Evolutionary conservation across 2,888 invertebrate species (phyloP).

Genomic region (Lithosia quadra): DNA sequence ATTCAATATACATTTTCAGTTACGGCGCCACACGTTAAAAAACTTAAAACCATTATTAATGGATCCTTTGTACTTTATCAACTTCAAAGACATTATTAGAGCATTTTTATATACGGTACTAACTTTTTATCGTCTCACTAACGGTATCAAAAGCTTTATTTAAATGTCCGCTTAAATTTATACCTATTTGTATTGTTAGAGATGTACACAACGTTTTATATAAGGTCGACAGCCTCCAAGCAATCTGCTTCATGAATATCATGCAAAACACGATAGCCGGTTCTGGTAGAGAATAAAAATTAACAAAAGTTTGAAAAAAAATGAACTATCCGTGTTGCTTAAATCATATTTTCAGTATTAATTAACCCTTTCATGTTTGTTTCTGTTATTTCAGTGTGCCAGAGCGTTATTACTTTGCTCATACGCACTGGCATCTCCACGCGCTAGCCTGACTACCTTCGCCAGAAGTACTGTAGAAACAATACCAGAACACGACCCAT

Average conservation of each 20-base stretch:
- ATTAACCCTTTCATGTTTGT: neutral
- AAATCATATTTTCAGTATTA: conserved; percentile 3
- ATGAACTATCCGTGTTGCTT: neutral
- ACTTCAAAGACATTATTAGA: conserved; percentile 54
- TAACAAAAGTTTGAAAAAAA: conserved; percentile 31
- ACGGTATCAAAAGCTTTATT: conserved; percentile 65
- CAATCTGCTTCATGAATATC: conserved; percentile 71
- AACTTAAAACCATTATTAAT: conserved; percentile 59
- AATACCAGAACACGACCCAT: conserved; percentile 75
- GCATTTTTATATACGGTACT: conserved; percentile 53
- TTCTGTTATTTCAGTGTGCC: conserved; percentile 62
- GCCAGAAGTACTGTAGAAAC: conserved; percentile 76
- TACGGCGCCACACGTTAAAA: conserved; percentile 57
- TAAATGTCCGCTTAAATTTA: conserved; percentile 70
- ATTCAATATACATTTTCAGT: conserved; percentile 63
- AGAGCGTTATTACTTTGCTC: conserved; percentile 64
- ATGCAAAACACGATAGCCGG: conserved; percentile 66
- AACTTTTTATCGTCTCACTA: conserved; percentile 59
- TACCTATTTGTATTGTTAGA: conserved; percentile 72
- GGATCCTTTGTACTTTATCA: conserved; percentile 54
- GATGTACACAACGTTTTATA: conserved; percentile 66
- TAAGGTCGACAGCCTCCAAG: conserved; percentile 72
- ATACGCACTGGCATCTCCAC: conserved; percentile 69
- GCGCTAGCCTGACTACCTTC: conserved; percentile 63
- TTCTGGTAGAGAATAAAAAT: conserved; percentile 54